Percentiles rank a stretch among this genome's conserved stretches.
Conservation (phyloP, 2,113 vertebrate genomes). For the Coptodon bakossiorum region DNA sequence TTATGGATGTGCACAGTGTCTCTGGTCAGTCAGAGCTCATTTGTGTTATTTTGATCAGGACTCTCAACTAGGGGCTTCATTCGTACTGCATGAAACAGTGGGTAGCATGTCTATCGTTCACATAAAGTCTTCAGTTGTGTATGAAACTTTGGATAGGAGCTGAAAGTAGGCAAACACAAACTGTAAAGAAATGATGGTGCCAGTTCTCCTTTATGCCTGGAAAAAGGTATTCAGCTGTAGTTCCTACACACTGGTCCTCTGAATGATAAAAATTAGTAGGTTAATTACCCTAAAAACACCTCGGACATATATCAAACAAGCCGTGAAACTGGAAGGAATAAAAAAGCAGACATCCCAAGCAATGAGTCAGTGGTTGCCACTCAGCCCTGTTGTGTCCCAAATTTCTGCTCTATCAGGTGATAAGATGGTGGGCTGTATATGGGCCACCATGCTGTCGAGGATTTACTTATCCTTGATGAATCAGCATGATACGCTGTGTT, state of each 20-base stretch:
- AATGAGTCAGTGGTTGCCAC: neutral
- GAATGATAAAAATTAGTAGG: neutral
- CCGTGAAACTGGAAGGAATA: neutral
- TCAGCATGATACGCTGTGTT: conserved; percentile 35
- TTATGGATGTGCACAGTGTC: neutral
- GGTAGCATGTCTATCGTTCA: neutral
- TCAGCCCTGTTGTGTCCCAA: neutral
- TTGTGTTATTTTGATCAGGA: neutral
- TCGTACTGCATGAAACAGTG: neutral
- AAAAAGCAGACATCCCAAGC: neutral
- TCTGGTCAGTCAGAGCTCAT: neutral
- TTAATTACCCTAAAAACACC: neutral
- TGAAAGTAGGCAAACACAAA: neutral
- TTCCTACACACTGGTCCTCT: neutral
- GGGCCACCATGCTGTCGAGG: conserved; percentile 17
- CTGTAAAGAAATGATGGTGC: neutral
- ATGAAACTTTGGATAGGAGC: neutral
- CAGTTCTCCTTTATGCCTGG: neutral
- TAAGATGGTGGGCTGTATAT: neutral
- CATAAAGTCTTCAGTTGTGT: neutral
- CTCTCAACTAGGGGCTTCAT: neutral
- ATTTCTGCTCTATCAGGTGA: neutral
- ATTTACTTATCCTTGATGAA: conserved; percentile 50
- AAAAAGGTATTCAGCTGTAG: neutral
- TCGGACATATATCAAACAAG: neutral